Percentiles rank a stretch among this genome's conserved stretches.
Conservation (phyloP, 2,888 invertebrate genomes). For the Drosophila affinis region DNA sequence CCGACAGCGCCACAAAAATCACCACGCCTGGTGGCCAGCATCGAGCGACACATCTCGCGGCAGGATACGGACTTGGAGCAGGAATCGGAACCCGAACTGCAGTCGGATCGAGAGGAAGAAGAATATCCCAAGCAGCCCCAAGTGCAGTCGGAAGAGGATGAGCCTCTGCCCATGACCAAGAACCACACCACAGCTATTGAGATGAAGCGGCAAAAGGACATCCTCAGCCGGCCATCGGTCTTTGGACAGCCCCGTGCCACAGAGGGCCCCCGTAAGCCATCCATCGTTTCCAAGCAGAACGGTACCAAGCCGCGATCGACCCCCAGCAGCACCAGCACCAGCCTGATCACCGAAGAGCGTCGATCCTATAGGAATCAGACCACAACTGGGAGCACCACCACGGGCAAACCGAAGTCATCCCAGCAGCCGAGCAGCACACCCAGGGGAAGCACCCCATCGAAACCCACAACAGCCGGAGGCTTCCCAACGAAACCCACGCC, state of each 20-base stretch:
- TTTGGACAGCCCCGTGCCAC: constrained; percentile 41
- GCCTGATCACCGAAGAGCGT: constrained; percentile 56
- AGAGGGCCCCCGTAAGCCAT: constrained; percentile 2
- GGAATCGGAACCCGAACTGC: constrained; percentile 59
- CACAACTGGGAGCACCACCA: constrained; percentile 25
- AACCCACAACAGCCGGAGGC: background rate
- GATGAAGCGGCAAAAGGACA: constrained; percentile 83
- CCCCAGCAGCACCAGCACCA: constrained; percentile 36
- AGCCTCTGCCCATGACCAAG: constrained; percentile 85
- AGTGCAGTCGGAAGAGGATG: constrained; percentile 37
- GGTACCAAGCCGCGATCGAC: constrained; percentile 25
- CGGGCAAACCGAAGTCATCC: background rate
- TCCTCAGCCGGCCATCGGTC: constrained; percentile 85
- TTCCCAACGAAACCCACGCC: background rate
- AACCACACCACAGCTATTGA: constrained; percentile 77
- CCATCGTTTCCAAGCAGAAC: constrained; percentile 14
- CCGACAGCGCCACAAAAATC: constrained; percentile 83
- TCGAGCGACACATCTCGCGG: constrained; percentile 81
- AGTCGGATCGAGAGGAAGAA: constrained; percentile 44
- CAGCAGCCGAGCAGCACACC: background rate
- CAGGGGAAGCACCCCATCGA: constrained; percentile 17
- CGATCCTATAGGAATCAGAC: constrained; percentile 46
- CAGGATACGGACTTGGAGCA: constrained; percentile 72
- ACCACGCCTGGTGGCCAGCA: constrained; percentile 84
- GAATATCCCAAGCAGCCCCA: constrained; percentile 5